Conservation (phyloP, 2,888 invertebrate genomes). For the Pelosia muscerda region DNA sequence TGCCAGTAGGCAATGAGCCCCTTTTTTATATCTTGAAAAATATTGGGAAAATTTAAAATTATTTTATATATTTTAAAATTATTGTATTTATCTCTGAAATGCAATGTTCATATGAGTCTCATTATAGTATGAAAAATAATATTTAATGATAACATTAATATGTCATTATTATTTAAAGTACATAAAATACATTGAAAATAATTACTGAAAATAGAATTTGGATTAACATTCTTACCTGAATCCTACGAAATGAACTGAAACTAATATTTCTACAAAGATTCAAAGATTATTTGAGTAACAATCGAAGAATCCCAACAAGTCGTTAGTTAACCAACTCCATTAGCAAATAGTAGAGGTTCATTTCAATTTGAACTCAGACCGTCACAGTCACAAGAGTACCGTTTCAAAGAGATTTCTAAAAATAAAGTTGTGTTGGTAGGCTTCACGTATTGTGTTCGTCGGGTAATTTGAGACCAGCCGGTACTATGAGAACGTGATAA, state of each 20-base stretch:
- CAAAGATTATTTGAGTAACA: constrained; percentile 11
- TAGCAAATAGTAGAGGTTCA: constrained; percentile 47
- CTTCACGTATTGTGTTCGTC: constrained; percentile 43
- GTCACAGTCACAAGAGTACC: constrained; percentile 39
- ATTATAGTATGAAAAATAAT: too few relatives aligned
- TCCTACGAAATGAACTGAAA: background rate
- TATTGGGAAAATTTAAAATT: too few relatives aligned
- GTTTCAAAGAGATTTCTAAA: constrained; percentile 40
- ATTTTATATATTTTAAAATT: too few relatives aligned
- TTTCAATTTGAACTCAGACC: constrained; percentile 47
- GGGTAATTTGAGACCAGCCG: constrained; percentile 53
- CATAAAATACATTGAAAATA: too few relatives aligned
- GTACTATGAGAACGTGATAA: constrained; percentile 35
- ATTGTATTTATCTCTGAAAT: too few relatives aligned
- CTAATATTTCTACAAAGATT: constrained; percentile 20
- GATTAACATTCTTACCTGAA: background rate
- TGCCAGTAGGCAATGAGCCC: too few relatives aligned
- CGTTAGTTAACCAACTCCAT: constrained; percentile 49
- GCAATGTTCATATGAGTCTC: too few relatives aligned
- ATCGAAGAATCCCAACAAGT: constrained; percentile 37
- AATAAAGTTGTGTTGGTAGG: constrained; percentile 41
- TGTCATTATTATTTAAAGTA: too few relatives aligned
- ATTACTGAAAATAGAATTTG: too few relatives aligned
- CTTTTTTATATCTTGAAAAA: too few relatives aligned
- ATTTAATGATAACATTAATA: too few relatives aligned